phyloP scores from a whole-genome alignment of 2,113 vertebrate species.

The Psophia crepitans region DNA sequence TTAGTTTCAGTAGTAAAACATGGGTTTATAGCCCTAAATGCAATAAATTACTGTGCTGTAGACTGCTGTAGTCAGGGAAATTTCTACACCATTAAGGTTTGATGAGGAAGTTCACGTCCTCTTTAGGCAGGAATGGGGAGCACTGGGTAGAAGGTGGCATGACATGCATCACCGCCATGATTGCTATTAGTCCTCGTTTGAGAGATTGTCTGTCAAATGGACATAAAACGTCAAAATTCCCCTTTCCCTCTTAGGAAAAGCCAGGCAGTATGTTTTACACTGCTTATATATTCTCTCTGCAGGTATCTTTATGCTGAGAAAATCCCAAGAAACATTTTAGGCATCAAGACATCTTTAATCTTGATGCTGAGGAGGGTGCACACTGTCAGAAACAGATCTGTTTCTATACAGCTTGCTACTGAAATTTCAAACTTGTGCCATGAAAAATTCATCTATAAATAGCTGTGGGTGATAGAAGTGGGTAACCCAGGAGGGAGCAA shows the following conservation, averaged over 20 bases:
- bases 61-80: slow-evolving; percentile 47
- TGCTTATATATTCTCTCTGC: background rate
- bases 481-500: background rate
- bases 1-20: slow-evolving; percentile 66
- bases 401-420: background rate
- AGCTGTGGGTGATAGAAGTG: background rate
- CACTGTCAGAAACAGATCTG: background rate
- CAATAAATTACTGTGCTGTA: slow-evolving; percentile 44
- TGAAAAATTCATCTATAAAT: background rate
- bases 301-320: background rate
- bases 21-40: slow-evolving; percentile 39
- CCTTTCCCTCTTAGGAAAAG: background rate
- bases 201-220: background rate
- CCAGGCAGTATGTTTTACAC: background rate
- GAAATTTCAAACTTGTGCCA: background rate
- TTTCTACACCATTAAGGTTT: slow-evolving; percentile 64
- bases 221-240: background rate
- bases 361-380: background rate
- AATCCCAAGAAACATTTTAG: background rate
- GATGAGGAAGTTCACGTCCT: slow-evolving; percentile 27
- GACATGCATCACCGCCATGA: background rate
- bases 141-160: background rate
- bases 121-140: background rate
- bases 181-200: background rate
- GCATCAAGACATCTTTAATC: background rate